These are phyloP conservation scores for Amphipyra berbera DNA, from an alignment of 2,888 invertebrate genomes.

Conservation along the genomic window DNA sequence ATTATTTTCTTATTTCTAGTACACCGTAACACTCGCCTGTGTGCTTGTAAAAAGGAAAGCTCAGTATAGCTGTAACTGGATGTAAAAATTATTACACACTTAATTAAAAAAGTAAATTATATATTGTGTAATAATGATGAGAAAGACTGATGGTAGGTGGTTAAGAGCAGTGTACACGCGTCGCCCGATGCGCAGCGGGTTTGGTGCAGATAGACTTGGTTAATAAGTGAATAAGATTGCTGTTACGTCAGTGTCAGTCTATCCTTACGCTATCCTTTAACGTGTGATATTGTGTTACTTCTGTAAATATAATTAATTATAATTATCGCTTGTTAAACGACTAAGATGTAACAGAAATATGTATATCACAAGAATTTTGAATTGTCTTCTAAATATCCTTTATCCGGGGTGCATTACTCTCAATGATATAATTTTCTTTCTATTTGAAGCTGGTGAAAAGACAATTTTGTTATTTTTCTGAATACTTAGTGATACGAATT, in stretches of 20 bases:
- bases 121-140: slow-evolving; percentile 34
- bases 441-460: slow-evolving; percentile 57
- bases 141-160: slow-evolving; percentile 57
- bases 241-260: slow-evolving; percentile 46
- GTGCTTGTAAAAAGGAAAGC: slow-evolving; percentile 45
- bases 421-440: slow-evolving; percentile 44
- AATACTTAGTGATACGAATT: slow-evolving; percentile 63
- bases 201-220: slow-evolving; percentile 14
- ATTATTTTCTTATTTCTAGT: not conserved
- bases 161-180: slow-evolving; percentile 37
- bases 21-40: slow-evolving; percentile 4
- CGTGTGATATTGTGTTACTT: slow-evolving; percentile 53
- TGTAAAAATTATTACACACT: slow-evolving; percentile 32
- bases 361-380: slow-evolving; percentile 20
- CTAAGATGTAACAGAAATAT: slow-evolving; percentile 6
- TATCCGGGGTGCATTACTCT: slow-evolving; percentile 17
- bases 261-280: slow-evolving; percentile 51
- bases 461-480: slow-evolving; percentile 64
- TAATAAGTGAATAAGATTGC: slow-evolving; percentile 14
- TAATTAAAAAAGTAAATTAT: slow-evolving; percentile 23
- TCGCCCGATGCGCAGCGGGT: slow-evolving; percentile 17
- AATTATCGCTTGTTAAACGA: slow-evolving; percentile 35
- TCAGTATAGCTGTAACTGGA: slow-evolving; percentile 51
- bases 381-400: slow-evolving; percentile 21
- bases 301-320: slow-evolving; percentile 46